Conservation (phyloP, 2,113 vertebrate genomes). For the human (Homo sapiens) region DNA sequence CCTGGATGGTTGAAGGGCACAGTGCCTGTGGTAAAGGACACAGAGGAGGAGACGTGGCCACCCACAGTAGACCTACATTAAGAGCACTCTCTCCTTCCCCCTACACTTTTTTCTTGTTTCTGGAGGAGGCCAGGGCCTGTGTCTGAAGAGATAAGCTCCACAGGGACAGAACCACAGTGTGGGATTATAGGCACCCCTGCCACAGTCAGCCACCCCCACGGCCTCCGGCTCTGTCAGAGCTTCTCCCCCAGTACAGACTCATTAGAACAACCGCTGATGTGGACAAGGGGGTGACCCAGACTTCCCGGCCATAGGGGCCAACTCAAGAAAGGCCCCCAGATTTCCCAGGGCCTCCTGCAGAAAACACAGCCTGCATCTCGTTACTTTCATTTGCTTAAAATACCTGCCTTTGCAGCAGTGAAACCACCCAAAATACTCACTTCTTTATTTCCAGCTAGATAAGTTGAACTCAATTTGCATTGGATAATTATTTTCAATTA, state of each 20-base stretch:
- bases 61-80: accelerated
- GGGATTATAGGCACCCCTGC: not conserved
- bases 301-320: not conserved
- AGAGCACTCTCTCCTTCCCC: not conserved
- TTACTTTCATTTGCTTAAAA: conserved; percentile 56
- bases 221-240: not conserved
- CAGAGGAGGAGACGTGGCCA: not conserved
- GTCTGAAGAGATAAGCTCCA: not conserved
- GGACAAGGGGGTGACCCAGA: not conserved
- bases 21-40: not conserved
- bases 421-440: conserved; percentile 66
- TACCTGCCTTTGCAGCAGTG: conserved; percentile 37
- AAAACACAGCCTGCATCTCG: conserved; percentile 6
- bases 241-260: not conserved
- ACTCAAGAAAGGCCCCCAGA: not conserved
- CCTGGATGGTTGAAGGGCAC: too few relatives aligned
- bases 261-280: not conserved
- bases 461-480: conserved; percentile 83
- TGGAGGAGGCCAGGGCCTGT: not conserved
- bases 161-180: not conserved
- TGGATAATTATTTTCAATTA: conserved; percentile 86
- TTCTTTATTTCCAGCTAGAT: conserved; percentile 76
- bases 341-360: conserved; percentile 38
- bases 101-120: not conserved
- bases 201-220: not conserved